Evolutionary conservation across 2,113 vertebrate species (phyloP).

Genomic region (Ophthalmolycus amberensis): DNA sequence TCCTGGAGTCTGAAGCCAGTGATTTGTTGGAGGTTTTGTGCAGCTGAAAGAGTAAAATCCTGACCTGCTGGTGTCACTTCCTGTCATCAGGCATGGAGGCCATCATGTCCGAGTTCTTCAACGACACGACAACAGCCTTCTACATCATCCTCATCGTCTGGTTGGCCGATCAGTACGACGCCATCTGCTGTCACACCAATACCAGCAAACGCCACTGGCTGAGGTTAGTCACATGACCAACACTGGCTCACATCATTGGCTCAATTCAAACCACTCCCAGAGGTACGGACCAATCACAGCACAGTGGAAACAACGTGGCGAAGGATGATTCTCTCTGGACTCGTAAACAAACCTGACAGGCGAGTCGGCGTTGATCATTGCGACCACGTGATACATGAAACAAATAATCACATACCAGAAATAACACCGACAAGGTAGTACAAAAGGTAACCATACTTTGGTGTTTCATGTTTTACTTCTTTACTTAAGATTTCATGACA

Average conservation of each 20-base stretch:
- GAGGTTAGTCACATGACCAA: constrained; percentile 81
- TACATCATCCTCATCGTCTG: constrained; percentile 99
- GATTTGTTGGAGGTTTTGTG: background rate
- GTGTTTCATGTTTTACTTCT: no score
- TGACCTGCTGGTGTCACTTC: constrained; percentile 34
- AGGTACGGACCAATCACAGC: background rate
- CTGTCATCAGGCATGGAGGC: constrained; percentile 92
- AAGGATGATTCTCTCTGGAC: no score
- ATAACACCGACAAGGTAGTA: no score
- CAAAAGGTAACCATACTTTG: no score
- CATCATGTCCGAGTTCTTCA: constrained; percentile 99
- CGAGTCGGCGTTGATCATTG: no score
- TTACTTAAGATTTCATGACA: no score
- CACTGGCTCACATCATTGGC: background rate
- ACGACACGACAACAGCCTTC: constrained; percentile 96
- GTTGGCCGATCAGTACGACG: constrained; percentile 96
- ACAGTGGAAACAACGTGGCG: background rate
- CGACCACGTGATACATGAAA: no score
- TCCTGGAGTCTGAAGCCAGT: background rate
- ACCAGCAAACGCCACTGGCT: constrained; percentile 98
- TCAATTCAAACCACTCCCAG: background rate
- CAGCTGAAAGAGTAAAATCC: background rate
- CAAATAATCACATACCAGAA: no score
- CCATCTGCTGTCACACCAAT: constrained; percentile 98
- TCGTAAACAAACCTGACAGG: no score